Evolutionary conservation across 2,888 invertebrate species (phyloP).

Genomic region (Ceramica pisi): DNA sequence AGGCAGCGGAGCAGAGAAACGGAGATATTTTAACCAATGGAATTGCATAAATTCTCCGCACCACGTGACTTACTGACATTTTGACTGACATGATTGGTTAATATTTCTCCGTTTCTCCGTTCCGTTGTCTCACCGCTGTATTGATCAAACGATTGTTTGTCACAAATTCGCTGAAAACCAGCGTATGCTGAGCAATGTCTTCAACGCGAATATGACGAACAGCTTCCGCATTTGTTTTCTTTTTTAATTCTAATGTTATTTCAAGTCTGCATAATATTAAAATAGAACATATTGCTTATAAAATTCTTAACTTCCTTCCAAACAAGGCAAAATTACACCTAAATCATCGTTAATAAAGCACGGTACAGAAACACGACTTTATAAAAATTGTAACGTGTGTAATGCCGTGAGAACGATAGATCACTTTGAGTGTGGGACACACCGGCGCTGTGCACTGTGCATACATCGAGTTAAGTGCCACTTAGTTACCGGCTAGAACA

Average conservation of each 20-base stretch:
- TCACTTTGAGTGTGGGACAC: slow-evolving; percentile 43
- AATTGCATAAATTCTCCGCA: no score
- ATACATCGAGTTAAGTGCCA: slow-evolving; percentile 57
- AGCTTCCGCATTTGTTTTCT: no score
- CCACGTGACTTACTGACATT: no score
- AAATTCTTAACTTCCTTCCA: background rate
- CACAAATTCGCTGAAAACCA: background rate
- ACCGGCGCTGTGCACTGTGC: slow-evolving; percentile 41
- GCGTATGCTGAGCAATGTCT: background rate
- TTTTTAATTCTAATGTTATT: no score
- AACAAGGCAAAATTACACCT: background rate
- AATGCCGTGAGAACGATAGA: slow-evolving; percentile 49
- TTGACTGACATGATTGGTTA: no score
- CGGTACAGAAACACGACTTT: slow-evolving; percentile 24
- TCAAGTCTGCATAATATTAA: no score
- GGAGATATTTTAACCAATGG: no score
- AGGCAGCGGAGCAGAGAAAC: no score
- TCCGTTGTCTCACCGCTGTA: no score
- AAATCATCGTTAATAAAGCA: background rate
- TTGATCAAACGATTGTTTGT: background rate
- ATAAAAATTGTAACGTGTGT: slow-evolving; percentile 41
- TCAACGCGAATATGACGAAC: no score
- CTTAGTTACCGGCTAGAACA: slow-evolving; percentile 53
- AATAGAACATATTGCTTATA: background rate
- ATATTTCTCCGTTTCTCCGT: no score